Base-by-base conservation (phyloP, 2,113 vertebrate genomes). In the Etheostoma cragini region DNA sequence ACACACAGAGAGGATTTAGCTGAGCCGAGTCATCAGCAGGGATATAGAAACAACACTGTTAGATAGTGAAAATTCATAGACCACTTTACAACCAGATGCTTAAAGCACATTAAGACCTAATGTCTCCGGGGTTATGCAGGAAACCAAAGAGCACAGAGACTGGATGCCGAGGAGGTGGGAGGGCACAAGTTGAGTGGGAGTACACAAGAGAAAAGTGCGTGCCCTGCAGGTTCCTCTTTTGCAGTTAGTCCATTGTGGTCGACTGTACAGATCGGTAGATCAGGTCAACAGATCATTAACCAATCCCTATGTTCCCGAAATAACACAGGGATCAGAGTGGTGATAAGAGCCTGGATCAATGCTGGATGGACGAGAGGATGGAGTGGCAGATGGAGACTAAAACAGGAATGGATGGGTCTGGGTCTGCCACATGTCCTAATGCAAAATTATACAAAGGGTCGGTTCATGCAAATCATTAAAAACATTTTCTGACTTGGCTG, bases 221-320 rank as follows among this genome's bases (percentile, higher is more conserved):
- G 80, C 85, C 88, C 91, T 52, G 72, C 84, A 72, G 89, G 45
- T 76, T 85, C 46, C 90, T 92, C 83, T 86, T 83, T 78, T 80
- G 85, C 84, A 83, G 81, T 83, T 78, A 90, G 52, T 74, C 87
- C 88, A 88, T 83, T 92, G 91, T 92, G 91, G 91, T 90, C 46
- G 83, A 89, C 91, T 91, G 88, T 90, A 87, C 63, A 69, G 87
- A 90, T 93, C 89, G 46, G 93, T 91, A 79, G 57, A 73, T 89
- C 46, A 6, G 78, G 88, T 93, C 91, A 89, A 95, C 93, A 94
- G 93, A 95, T 95, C 94, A 94, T 94, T 95, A 92, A 87, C 87
- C 92, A 93, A 94, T 92, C 91, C 94, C 92, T 85, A 81, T 82
- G 84, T 84, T 89, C 84, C 91, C 76, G 86, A 91, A 94, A 94